Evolutionary conservation across 2,888 invertebrate genomes (phyloP).

Genomic region (Orchesella flavescens): DNA sequence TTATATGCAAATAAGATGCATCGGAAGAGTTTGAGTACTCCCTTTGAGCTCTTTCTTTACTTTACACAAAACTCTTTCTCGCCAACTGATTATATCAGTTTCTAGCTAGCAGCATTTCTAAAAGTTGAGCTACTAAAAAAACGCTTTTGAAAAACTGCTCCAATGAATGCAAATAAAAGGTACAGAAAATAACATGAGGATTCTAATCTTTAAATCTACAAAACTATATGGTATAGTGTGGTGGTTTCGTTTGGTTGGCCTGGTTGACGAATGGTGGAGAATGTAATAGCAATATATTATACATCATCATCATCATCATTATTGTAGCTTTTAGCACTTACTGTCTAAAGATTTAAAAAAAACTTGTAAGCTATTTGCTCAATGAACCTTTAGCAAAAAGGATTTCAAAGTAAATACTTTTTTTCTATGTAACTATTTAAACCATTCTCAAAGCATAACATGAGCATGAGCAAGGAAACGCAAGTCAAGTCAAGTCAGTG

Average conservation of each 20-base stretch:
- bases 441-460: too few species aligned
- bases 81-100: neutral
- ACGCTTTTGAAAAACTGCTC: neutral
- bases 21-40: too few species aligned
- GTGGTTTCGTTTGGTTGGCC: too few species aligned
- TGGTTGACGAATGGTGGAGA: too few species aligned
- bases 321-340: slow-evolving; percentile 45
- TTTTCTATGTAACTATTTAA: too few species aligned
- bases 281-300: too few species aligned
- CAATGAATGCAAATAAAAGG: neutral
- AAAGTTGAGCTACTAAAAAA: too few species aligned
- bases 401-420: neutral
- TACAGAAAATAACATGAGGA: neutral
- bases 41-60: too few species aligned
- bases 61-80: too few species aligned
- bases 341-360: slow-evolving; percentile 34
- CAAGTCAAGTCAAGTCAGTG: neutral
- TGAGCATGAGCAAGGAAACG: too few species aligned
- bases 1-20: slow-evolving; percentile 34
- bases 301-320: neutral
- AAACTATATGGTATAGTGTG: too few species aligned
- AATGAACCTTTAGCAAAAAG: slow-evolving; percentile 8
- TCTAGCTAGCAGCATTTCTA: too few species aligned
- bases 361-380: slow-evolving; percentile 16
- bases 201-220: slow-evolving; percentile 12